A percentile compares a stretch with the other conserved stretches of the same genome.
Conservation (phyloP, 2,888 invertebrate species). For the Trichopria drosophilae region DNA sequence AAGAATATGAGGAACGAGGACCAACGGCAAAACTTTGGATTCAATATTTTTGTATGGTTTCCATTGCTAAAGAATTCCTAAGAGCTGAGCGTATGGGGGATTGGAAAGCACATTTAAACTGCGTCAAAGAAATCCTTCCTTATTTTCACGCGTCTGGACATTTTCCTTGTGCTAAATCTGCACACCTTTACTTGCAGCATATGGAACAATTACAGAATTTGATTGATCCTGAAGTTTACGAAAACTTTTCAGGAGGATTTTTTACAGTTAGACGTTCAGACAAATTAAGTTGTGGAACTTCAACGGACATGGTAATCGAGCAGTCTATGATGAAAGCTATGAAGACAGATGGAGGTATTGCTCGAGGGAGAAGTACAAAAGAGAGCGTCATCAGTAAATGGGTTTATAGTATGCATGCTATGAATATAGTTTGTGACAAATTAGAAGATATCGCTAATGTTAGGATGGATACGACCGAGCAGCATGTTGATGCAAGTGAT, state of each 20-base stretch:
- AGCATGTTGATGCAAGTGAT: slow-evolving; percentile 53
- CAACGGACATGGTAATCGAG: slow-evolving; percentile 46
- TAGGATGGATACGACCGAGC: slow-evolving; percentile 36
- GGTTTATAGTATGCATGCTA: slow-evolving; percentile 46
- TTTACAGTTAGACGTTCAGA: slow-evolving; percentile 41
- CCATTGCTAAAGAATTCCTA: too few species aligned
- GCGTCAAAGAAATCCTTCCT: too few species aligned
- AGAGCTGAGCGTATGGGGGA: slow-evolving; percentile 44
- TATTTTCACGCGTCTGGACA: too few species aligned
- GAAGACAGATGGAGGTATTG: slow-evolving; percentile 30
- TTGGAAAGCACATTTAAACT: too few species aligned
- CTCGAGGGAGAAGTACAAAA: slow-evolving; percentile 53
- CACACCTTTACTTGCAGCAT: too few species aligned
- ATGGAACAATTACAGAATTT: too few species aligned
- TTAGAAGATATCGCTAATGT: slow-evolving; percentile 2
- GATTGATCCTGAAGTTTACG: too few species aligned
- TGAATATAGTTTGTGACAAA: slow-evolving; percentile 31
- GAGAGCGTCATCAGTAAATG: slow-evolving; percentile 36
- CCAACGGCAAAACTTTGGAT: too few species aligned
- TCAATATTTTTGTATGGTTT: too few species aligned
- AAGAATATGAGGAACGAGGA: slow-evolving; percentile 32
- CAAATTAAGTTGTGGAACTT: slow-evolving; percentile 39
- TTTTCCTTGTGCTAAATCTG: too few species aligned
- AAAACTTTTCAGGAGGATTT: too few species aligned
- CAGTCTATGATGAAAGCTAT: slow-evolving; percentile 31